Evolutionary conservation across 2,888 invertebrate genomes (phyloP).

Genomic region (Leucophora obtusa): DNA sequence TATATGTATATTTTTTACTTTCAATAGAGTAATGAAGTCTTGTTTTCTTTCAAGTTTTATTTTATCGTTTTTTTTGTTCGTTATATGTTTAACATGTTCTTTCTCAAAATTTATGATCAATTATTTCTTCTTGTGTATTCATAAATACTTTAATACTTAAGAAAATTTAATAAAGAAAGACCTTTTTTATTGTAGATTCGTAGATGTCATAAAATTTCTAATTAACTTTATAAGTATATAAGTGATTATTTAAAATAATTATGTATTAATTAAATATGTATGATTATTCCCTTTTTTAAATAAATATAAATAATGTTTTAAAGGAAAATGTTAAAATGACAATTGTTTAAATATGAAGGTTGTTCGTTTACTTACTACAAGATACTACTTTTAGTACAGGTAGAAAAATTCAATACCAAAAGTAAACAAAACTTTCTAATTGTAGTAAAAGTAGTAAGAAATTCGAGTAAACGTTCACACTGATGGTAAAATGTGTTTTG

Average conservation of each 20-base stretch:
- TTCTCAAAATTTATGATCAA: constrained; percentile 23
- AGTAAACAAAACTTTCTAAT: no score
- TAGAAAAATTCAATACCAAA: no score
- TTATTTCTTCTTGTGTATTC: constrained; percentile 32
- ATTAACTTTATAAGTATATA: constrained; percentile 42
- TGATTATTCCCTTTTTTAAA: constrained; percentile 40
- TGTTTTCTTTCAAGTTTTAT: constrained; percentile 7
- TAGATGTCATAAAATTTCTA: constrained; percentile 55
- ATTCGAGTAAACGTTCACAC: no score
- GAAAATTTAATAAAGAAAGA: constrained; percentile 33
- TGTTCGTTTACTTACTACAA: no score
- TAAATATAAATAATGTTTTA: constrained; percentile 41
- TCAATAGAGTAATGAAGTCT: constrained; percentile 21
- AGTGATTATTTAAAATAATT: constrained; percentile 40
- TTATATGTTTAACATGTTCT: neutral
- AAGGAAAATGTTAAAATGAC: neutral
- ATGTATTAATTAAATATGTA: constrained; percentile 21
- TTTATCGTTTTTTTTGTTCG: neutral
- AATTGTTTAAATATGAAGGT: neutral
- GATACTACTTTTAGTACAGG: no score
- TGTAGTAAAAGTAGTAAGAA: no score
- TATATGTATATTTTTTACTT: constrained; percentile 13
- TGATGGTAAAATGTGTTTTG: no score
- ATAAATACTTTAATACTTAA: constrained; percentile 52
- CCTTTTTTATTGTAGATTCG: constrained; percentile 58